Base-by-base conservation (phyloP, 2,113 vertebrate species). In the Cynopterus brachyotis region DNA sequence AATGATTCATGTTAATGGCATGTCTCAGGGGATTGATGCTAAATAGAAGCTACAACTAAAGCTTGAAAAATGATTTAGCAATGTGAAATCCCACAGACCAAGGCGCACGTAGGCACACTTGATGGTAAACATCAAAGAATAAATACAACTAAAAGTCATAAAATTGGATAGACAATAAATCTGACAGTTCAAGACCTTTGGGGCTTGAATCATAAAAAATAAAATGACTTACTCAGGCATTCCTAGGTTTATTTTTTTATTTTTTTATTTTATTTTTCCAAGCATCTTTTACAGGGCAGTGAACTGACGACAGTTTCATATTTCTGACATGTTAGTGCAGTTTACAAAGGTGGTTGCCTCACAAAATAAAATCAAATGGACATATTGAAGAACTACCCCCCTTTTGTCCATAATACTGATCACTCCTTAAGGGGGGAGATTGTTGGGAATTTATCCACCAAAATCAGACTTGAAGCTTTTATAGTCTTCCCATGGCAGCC, bases 1-100 rank as follows among this genome's bases (percentile, higher is more conserved):
- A 98, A 98, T 98, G 98, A 99, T 99, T 99, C 99, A 99, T 98
- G 98, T 98, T 99, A 99, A 99, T 99, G 96, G 98, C 95, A 66
- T 81, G 96, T 98, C 99, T 98, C 97, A 0, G 96, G 98, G 98
- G 98, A 99, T 98, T 98, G 98, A 98, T 99, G 98, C 75, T 98
- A 98, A 99, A 98, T 96, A 98, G 98, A 98, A 98, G 98, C 98
- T 98, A 98, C 97, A 95, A 98, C 97, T 98, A 98, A 98, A 97
- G 98, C 98, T 99, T 98, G 98, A 99, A 98, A 98, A 98, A 98
- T 99, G 98, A 99, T 98, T 98, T 98, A 98, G 98, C 98, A 98
- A 97, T 98, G 97, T 94, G 97, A 98, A 98, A 98, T 90, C 95
- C 97, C 95, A 94, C 98, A 98, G 98, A 98, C 97, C 82, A 92